These are phyloP conservation scores for Drosophila lowei DNA, from an alignment of 1,140 invertebrate species.

Conservation along the genomic window DNA sequence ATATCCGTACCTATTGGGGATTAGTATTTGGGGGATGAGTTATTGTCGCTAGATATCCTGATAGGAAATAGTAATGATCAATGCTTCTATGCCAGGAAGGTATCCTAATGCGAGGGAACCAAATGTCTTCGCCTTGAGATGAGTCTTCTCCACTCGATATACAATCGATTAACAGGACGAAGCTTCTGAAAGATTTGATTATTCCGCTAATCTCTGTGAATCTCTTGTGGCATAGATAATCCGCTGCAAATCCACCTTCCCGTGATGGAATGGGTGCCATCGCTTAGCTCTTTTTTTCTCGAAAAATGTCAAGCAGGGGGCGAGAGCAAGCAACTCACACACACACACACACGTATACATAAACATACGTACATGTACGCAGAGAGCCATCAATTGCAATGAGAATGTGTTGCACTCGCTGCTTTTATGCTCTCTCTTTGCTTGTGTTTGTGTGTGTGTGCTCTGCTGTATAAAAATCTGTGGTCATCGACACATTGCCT, in stretches of 20 bases:
- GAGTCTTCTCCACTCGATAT: no score
- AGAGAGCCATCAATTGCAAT: constrained; percentile 71
- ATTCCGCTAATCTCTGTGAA: no score
- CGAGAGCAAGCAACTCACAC: constrained; percentile 12
- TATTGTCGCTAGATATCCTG: no score
- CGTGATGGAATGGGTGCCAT: no score
- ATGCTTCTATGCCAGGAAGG: no score
- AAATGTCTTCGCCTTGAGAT: no score
- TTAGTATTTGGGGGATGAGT: no score
- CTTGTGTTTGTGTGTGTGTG: constrained; percentile 36
- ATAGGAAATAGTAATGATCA: no score
- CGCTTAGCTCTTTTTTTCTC: constrained; percentile 9
- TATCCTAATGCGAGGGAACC: no score
- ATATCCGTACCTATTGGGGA: no score
- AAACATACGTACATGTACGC: background rate
- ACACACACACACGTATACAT: constrained; percentile 15
- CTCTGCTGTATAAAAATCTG: constrained; percentile 78
- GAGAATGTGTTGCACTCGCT: constrained; percentile 71
- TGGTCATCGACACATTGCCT: constrained; percentile 84
- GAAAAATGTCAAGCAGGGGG: constrained; percentile 46
- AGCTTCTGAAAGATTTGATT: no score
- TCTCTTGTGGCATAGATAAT: background rate
- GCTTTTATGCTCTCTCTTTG: constrained; percentile 60
- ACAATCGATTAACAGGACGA: no score
- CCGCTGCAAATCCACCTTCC: constrained; percentile 3